Evolutionary conservation across 1,140 invertebrate genomes (phyloP).

Genomic region (Drosophila serrata): DNA sequence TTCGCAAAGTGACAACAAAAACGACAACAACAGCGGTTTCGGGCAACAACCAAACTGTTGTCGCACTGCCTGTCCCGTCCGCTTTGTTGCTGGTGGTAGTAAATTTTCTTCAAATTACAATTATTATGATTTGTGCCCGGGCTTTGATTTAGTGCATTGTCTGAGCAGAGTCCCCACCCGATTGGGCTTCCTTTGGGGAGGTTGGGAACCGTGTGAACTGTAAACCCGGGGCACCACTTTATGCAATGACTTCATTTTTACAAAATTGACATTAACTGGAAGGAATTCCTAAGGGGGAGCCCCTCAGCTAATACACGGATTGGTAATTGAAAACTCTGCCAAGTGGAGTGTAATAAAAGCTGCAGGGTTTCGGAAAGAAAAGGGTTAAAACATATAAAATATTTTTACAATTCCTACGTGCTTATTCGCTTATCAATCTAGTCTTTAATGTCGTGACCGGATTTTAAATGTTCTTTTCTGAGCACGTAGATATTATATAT

Average conservation of each 20-base stretch:
- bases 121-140: constrained; percentile 83
- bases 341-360: constrained; percentile 6
- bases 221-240: constrained; percentile 54
- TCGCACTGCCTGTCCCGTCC: constrained; percentile 34
- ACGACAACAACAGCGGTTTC: constrained; percentile 16
- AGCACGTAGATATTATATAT: background rate
- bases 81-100: constrained; percentile 70
- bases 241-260: constrained; percentile 71
- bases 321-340: constrained; percentile 37
- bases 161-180: constrained; percentile 46
- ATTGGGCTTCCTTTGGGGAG: constrained; percentile 16
- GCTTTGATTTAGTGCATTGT: constrained; percentile 75
- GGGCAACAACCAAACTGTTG: constrained; percentile 17
- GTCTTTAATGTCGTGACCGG: constrained; percentile 4
- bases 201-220: constrained; percentile 18
- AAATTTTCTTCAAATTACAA: constrained; percentile 84
- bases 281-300: background rate
- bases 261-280: constrained; percentile 40
- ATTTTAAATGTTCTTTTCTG: background rate
- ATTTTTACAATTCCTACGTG: constrained; percentile 31
- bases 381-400: constrained; percentile 28
- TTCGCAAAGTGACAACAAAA: constrained; percentile 64
- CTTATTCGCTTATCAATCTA: constrained; percentile 13
- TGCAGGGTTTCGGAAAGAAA: background rate
- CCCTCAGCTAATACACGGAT: constrained; percentile 17